Conservation (phyloP, 2,888 invertebrate species). For the Rhyacophila evoluta region DNA sequence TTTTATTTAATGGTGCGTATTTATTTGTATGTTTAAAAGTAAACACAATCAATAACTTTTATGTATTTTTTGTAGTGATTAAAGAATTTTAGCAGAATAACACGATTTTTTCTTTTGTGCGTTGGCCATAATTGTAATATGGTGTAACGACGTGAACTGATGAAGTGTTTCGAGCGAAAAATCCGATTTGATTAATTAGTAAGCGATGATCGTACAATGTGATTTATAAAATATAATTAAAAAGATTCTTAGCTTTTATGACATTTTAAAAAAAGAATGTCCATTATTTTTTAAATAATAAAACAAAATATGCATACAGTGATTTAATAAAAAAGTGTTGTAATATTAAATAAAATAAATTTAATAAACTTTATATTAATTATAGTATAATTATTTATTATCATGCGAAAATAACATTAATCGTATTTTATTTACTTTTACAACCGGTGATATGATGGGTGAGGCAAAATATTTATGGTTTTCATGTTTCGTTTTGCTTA, state of each 20-base stretch:
- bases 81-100: no score
- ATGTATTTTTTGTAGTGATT: no score
- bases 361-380: no score
- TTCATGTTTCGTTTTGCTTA: no score
- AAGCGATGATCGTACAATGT: background rate
- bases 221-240: background rate
- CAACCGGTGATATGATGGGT: background rate
- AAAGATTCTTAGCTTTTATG: background rate
- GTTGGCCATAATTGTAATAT: no score
- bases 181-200: slow-evolving; percentile 3
- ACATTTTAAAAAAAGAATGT: background rate
- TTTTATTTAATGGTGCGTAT: no score
- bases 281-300: background rate
- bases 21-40: no score
- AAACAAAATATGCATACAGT: no score
- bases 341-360: no score
- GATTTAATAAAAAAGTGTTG: no score
- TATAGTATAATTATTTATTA: background rate
- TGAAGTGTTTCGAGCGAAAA: background rate
- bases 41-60: no score
- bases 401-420: background rate
- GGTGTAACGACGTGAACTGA: background rate
- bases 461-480: background rate
- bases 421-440: background rate
- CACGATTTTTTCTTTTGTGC: no score